These are phyloP conservation scores for Colossoma macropomum DNA, from an alignment of 2,113 vertebrate genomes.

Conservation along the genomic window DNA sequence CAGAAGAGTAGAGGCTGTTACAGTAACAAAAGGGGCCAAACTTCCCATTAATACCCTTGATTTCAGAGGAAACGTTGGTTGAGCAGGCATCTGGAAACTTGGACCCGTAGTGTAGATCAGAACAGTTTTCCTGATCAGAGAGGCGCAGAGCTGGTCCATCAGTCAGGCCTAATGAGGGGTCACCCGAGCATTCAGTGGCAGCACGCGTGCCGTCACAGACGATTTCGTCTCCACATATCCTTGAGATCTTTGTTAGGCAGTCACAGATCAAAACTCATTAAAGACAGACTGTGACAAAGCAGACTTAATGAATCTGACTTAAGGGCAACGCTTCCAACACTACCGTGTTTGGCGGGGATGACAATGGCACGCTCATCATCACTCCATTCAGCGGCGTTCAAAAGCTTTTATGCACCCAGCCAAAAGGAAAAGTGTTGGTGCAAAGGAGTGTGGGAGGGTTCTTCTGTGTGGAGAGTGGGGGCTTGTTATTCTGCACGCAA, in stretches of 20 bases:
- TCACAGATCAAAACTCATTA: slow-evolving; percentile 64
- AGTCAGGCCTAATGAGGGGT: slow-evolving; percentile 63
- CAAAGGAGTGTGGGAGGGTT: not conserved
- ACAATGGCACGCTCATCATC: not conserved
- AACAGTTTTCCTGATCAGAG: not conserved
- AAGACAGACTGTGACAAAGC: slow-evolving; percentile 39
- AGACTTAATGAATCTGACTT: slow-evolving; percentile 59
- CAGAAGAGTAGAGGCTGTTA: too few species aligned
- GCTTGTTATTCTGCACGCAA: not conserved
- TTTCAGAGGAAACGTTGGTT: not conserved
- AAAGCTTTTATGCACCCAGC: not conserved
- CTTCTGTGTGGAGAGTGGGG: not conserved
- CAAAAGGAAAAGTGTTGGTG: not conserved
- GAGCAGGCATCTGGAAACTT: not conserved
- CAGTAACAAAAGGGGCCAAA: too few species aligned
- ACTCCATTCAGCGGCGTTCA: not conserved
- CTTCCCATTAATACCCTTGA: too few species aligned
- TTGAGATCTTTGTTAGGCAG: slow-evolving; percentile 61
- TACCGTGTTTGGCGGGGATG: not conserved
- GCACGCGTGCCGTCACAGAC: slow-evolving; percentile 57
- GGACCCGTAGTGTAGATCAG: not conserved
- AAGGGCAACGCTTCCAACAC: slow-evolving; percentile 41
- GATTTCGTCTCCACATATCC: slow-evolving; percentile 55
- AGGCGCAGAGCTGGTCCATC: slow-evolving; percentile 44
- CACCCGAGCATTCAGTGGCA: slow-evolving; percentile 53